Evolutionary conservation across 2,797 vertebrate genomes (phyloP), one percentile per base, ranked within the genome.

Genomic region (Somateria mollissima): DNA sequence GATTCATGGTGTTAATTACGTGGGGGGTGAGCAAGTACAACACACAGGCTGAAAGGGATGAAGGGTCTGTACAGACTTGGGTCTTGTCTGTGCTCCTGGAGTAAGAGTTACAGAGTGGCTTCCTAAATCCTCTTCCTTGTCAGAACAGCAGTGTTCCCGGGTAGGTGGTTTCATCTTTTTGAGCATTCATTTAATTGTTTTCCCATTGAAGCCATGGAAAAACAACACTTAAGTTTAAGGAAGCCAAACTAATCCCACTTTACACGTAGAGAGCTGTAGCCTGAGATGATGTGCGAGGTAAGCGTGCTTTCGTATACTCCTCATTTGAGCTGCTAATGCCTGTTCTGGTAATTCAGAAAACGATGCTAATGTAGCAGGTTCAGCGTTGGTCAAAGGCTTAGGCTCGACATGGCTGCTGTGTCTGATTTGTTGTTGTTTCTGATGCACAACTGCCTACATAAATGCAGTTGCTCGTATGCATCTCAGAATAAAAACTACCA

Each of bases 11-110:
- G 28, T 34, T 65, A 32, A 65, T 84, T 56, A 45, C 60, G 39
- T 22, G 65, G 13, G 19, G n/a, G n/a, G 13, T 76, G 32, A 86
- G 43, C 14, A 12, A 22, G 19, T 71, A 47, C 49, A 36, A 25
- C 7, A 32, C 1, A 6, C 17, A 7, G 4, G 60, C n/a, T 43
- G 3, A 45, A 60, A 71, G 70, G 14, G 13, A 7, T 0, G 0
- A 6, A 22, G 43, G 13, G 36, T 34, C 86, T 69, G 22, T 32
- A 20, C 8, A 79, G 43, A 20, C 54, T 84, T 73, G 25, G n/a
- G 11, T 75, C 80, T 58, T 67, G 18, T 8, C 5, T 49, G 4
- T 34, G 22, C 27, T 75, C 84, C n/a, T 70, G 37, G 41, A 80
- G 13, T 79, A 76, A 34, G 3, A 21, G 9, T 80, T 71, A 16